Percentiles rank a stretch among this genome's conserved stretches.
These are phyloP conservation scores for Syrmaticus mikado DNA, from an alignment of 2,113 vertebrate species.

Conservation along the genomic window DNA sequence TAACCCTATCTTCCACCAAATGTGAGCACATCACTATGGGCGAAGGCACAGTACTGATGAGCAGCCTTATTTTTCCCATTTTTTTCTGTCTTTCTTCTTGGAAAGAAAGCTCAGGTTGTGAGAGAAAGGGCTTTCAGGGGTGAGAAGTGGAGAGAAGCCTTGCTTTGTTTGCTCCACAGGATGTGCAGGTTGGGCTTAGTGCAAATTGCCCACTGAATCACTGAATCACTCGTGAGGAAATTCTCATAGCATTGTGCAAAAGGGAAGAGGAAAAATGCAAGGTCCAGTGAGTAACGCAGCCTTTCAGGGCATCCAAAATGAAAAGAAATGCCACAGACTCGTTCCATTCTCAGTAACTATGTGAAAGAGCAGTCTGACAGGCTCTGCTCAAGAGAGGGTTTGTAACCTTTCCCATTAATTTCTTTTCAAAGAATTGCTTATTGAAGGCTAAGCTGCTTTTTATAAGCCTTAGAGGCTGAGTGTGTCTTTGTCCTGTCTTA, in stretches of 20 bases:
- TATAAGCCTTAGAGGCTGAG: constrained; percentile 46
- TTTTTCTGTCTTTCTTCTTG: not conserved
- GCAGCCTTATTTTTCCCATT: not conserved
- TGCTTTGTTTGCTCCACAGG: rapidly evolving
- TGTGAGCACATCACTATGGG: rapidly evolving
- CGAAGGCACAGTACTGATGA: not conserved
- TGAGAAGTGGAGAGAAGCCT: not conserved
- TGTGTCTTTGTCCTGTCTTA: constrained; percentile 36
- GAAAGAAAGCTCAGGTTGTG: not conserved
- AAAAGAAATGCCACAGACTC: constrained; percentile 51
- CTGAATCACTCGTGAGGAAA: constrained; percentile 38
- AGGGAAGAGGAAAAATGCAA: not conserved
- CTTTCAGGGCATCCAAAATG: constrained; percentile 46
- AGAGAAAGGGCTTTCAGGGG: not conserved
- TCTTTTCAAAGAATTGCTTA: constrained; percentile 62
- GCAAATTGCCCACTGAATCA: not conserved
- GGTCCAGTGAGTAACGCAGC: constrained; percentile 51
- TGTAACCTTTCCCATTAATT: constrained; percentile 70
- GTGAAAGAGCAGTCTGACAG: constrained; percentile 51
- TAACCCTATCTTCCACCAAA: not conserved
- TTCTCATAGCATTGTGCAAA: constrained; percentile 12
- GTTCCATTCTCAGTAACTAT: constrained; percentile 13
- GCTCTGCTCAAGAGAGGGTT: constrained; percentile 7
- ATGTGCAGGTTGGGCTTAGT: constrained; percentile 7
- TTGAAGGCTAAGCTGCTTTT: constrained; percentile 58